These are phyloP conservation scores for Parambassis ranga DNA, from an alignment of 2,797 vertebrate genomes.

Conservation along the genomic window DNA sequence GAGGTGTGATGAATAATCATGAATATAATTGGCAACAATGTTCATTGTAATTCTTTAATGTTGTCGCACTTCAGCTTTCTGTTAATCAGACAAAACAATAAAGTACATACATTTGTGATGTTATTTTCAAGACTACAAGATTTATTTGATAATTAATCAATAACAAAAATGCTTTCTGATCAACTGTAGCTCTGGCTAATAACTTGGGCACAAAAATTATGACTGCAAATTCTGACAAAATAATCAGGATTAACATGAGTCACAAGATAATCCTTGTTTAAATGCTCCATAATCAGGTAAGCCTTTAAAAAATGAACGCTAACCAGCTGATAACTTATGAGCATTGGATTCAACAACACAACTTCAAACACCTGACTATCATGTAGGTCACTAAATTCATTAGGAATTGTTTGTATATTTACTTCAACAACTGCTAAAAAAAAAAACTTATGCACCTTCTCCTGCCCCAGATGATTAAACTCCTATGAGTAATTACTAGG, in stretches of 20 bases:
- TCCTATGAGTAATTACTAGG: conserved; percentile 50
- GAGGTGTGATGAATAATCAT: no score
- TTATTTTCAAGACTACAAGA: not conserved
- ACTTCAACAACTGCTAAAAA: conserved; percentile 16
- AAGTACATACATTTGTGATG: not conserved
- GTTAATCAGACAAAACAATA: no score
- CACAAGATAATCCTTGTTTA: conserved; percentile 5
- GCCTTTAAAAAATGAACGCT: not conserved
- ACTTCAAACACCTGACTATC: not conserved
- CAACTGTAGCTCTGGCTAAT: not conserved
- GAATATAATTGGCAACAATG: no score
- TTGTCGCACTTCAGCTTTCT: no score
- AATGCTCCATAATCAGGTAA: not conserved
- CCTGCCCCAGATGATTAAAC: conserved; percentile 51
- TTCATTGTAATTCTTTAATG: no score
- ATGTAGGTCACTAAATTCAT: not conserved
- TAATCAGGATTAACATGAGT: conserved; percentile 10
- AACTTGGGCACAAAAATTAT: not conserved
- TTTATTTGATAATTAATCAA: not conserved
- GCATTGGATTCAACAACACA: not conserved
- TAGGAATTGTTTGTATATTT: conserved; percentile 13
- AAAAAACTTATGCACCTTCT: conserved; percentile 19
- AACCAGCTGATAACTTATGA: not conserved
- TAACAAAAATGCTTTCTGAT: not conserved
- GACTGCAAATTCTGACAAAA: not conserved